phyloP scores from a whole-genome alignment of 1,140 invertebrate species.

The Meloidogyne chitwoodi region DNA sequence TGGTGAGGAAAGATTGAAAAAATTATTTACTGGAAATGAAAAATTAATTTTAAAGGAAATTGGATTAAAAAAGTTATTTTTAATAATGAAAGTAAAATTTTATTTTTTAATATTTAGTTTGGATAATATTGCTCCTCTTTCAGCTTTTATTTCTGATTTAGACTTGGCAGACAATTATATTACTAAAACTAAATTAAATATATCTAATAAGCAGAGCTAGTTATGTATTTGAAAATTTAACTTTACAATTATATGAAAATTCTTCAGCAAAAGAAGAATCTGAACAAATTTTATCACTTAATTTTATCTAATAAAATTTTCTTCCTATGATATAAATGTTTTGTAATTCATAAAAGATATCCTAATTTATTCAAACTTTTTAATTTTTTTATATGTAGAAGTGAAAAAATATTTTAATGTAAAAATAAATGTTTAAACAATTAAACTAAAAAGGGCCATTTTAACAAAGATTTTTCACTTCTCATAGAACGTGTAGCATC shows the following conservation, averaged over 20 bases:
- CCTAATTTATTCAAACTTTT: neutral
- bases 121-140: neutral
- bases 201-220: too few relatives aligned
- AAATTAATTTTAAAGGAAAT: neutral
- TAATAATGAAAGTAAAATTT: too few relatives aligned
- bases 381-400: neutral
- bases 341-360: neutral
- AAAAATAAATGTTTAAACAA: neutral
- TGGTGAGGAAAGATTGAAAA: neutral
- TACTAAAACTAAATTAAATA: too few relatives aligned
- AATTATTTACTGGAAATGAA: neutral
- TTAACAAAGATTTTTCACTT: neutral
- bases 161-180: too few relatives aligned
- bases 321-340: too few relatives aligned
- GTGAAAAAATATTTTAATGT: neutral
- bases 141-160: neutral
- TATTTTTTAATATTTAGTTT: neutral
- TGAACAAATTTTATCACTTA: too few relatives aligned
- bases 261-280: too few relatives aligned
- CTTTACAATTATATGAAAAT: neutral
- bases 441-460: neutral
- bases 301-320: too few relatives aligned
- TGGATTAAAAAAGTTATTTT: neutral
- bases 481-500: slow-evolving; percentile 7
- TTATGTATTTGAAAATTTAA: neutral